Conservation (phyloP, 2,797 vertebrate genomes). For the Darevskia mixta region DNA sequence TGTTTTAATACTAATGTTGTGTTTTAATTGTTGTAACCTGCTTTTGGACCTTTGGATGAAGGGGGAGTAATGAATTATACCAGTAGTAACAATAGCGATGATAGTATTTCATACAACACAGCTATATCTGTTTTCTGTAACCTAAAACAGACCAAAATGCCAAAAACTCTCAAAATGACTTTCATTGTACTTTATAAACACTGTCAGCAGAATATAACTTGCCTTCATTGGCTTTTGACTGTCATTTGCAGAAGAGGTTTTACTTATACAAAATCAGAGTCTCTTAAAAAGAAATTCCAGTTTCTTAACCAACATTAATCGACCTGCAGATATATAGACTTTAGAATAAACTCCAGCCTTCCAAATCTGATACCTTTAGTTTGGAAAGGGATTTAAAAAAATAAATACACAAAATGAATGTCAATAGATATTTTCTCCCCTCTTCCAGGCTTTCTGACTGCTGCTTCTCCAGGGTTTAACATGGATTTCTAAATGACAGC, state of each 20-base stretch:
- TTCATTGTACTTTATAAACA: background rate
- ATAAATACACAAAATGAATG: conserved; percentile 30
- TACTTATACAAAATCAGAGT: background rate
- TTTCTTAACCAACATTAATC: conserved; percentile 3
- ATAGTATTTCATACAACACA: too few species aligned
- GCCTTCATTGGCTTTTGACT: background rate
- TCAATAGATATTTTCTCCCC: conserved; percentile 24
- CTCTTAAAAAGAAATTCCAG: background rate
- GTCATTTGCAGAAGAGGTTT: background rate
- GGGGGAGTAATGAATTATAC: too few species aligned
- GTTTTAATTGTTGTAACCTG: too few species aligned
- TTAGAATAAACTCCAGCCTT: background rate
- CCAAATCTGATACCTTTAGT: background rate
- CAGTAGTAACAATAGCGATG: too few species aligned
- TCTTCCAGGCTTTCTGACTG: conserved; percentile 52
- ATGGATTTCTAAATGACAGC: conserved; percentile 68
- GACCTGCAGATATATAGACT: background rate
- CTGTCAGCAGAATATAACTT: background rate
- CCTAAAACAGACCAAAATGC: background rate
- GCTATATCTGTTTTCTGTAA: background rate
- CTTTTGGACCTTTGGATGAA: too few species aligned
- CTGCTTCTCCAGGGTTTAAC: conserved; percentile 62
- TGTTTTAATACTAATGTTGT: too few species aligned
- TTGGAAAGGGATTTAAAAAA: background rate
- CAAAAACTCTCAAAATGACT: background rate